These are phyloP conservation scores for Tupaia chinensis DNA, from an alignment of 2,113 vertebrate species.

Conservation along the genomic window DNA sequence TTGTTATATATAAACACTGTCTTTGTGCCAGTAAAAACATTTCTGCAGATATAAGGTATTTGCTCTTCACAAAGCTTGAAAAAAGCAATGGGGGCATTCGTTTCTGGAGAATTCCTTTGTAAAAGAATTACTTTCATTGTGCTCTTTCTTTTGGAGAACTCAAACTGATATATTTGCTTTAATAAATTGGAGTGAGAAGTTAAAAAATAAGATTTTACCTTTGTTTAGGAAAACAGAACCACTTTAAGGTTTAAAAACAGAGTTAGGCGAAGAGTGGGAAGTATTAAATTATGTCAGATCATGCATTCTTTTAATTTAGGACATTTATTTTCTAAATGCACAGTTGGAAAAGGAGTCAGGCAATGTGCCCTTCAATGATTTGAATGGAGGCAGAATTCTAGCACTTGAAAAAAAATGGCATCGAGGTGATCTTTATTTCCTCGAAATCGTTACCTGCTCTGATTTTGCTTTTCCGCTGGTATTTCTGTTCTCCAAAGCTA, in stretches of 20 bases:
- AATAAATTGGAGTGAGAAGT: slow-evolving; percentile 16
- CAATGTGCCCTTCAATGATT: neutral
- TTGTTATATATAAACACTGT: neutral
- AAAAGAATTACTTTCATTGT: slow-evolving; percentile 38
- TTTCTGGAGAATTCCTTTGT: slow-evolving; percentile 27
- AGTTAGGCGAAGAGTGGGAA: slow-evolving; percentile 40
- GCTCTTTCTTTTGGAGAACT: slow-evolving; percentile 31
- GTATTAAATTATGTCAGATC: slow-evolving; percentile 60
- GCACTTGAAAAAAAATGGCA: neutral
- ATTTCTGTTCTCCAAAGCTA: slow-evolving; percentile 24
- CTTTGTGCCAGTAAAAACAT: slow-evolving; percentile 29
- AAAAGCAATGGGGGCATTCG: neutral
- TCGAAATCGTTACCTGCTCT: neutral
- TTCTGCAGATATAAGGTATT: slow-evolving; percentile 18
- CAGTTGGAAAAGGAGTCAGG: slow-evolving; percentile 46
- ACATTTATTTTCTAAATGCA: slow-evolving; percentile 38
- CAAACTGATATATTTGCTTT: neutral
- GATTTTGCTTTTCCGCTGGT: slow-evolving; percentile 22
- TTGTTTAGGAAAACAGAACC: slow-evolving; percentile 60
- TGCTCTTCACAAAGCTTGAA: slow-evolving; percentile 25
- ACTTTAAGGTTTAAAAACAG: slow-evolving; percentile 55
- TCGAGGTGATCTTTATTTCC: neutral
- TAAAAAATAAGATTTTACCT: slow-evolving; percentile 13
- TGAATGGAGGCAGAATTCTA: neutral
- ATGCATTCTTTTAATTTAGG: slow-evolving; percentile 59